phyloP scores from a whole-genome alignment of 2,797 vertebrate species.

The Neosilurus hyrtlii region DNA sequence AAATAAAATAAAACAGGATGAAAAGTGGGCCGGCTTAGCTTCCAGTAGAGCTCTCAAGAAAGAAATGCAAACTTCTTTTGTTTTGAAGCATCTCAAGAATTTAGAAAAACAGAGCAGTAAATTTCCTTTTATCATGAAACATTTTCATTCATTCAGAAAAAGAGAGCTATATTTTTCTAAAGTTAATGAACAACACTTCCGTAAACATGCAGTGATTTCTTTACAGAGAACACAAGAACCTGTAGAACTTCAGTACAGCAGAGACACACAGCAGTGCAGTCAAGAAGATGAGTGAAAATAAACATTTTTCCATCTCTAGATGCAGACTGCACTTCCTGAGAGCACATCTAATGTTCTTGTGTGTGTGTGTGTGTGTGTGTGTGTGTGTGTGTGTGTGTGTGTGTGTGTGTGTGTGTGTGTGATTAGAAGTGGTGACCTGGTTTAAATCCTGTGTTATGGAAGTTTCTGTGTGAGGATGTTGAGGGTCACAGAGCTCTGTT shows the following conservation, averaged over 20 bases:
- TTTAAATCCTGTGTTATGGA: conserved; percentile 33
- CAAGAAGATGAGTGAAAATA: background rate
- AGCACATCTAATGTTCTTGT: conserved; percentile 1
- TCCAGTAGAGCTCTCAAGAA: too few relatives aligned
- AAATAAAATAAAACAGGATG: too few relatives aligned
- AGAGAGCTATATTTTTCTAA: too few relatives aligned
- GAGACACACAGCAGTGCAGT: background rate
- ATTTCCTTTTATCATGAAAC: too few relatives aligned
- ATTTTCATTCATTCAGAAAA: too few relatives aligned
- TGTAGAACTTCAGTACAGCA: background rate
- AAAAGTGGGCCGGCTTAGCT: too few relatives aligned
- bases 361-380: conserved; percentile 32
- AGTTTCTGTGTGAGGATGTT: conserved; percentile 62
- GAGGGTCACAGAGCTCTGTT: conserved; percentile 61
- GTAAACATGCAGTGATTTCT: background rate
- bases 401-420: conserved; percentile 46
- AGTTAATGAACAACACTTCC: too few relatives aligned
- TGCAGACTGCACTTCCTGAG: background rate
- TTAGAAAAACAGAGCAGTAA: too few relatives aligned
- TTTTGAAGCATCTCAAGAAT: too few relatives aligned
- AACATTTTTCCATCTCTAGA: background rate
- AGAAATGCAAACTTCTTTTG: too few relatives aligned
- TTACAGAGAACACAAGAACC: background rate
- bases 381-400: conserved; percentile 48
- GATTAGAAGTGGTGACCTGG: conserved; percentile 59